phyloP scores from a whole-genome alignment of 2,113 vertebrate species.

The Aramus guarauna region DNA sequence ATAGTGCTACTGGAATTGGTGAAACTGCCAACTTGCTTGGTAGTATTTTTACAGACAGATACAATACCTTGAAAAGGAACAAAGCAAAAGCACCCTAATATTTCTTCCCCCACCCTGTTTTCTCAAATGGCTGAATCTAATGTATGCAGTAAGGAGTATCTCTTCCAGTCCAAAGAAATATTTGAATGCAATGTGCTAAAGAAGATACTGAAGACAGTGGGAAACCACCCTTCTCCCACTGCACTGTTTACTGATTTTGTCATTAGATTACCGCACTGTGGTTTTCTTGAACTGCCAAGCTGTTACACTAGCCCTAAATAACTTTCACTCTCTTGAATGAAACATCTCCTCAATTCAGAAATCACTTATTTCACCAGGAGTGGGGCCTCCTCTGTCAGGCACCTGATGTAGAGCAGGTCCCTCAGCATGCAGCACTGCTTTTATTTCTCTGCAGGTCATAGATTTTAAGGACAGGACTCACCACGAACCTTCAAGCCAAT shows the following conservation, averaged over 20 bases:
- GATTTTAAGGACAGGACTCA: background rate
- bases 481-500: background rate
- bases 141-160: background rate
- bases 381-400: background rate
- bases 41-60: background rate
- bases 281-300: background rate
- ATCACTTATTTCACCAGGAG: background rate
- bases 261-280: background rate
- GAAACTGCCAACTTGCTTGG: background rate
- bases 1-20: background rate
- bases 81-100: background rate
- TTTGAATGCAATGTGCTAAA: background rate
- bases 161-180: background rate
- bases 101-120: background rate
- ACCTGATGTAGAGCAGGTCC: background rate
- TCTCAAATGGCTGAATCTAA: background rate
- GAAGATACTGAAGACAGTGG: background rate
- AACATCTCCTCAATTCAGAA: background rate
- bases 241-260: background rate
- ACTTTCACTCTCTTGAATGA: background rate
- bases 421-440: background rate
- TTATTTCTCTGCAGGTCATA: background rate
- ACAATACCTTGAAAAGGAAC: background rate
- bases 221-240: background rate
- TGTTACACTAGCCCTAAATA: background rate